A percentile compares a stretch with the other conserved stretches of the same genome.
These are phyloP conservation scores for Trichechus manatus DNA, from an alignment of 2,113 vertebrate species.

Conservation along the genomic window DNA sequence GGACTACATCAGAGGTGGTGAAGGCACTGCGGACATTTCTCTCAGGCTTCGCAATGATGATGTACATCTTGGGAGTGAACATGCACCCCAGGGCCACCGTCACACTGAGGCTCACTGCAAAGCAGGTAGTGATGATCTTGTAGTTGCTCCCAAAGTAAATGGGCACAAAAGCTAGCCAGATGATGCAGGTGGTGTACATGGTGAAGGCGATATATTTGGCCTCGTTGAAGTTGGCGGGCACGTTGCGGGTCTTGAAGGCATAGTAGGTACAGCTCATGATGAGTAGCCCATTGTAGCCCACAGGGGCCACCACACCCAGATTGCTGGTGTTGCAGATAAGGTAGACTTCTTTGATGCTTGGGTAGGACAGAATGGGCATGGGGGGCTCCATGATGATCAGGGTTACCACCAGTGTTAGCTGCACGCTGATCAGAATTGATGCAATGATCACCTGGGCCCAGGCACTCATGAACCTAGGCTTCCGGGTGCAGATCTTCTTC, in stretches of 20 bases:
- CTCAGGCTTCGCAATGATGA: constrained; percentile 99
- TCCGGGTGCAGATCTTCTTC: constrained; percentile 99
- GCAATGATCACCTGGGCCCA: constrained; percentile 98
- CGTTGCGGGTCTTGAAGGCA: constrained; percentile 99
- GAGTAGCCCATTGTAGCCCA: constrained; percentile 98
- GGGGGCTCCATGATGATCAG: constrained; percentile 98
- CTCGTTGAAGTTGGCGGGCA: constrained; percentile 99
- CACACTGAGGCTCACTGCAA: constrained; percentile 98
- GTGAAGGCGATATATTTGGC: constrained; percentile 99
- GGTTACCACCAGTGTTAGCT: constrained; percentile 95
- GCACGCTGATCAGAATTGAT: constrained; percentile 95
- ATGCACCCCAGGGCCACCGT: constrained; percentile 99
- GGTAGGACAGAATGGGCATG: constrained; percentile 96
- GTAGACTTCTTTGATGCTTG: constrained; percentile 97
- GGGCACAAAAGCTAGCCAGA: constrained; percentile 99
- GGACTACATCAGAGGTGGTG: constrained; percentile 98
- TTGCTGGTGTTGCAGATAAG: constrained; percentile 99
- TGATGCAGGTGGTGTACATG: constrained; percentile 99
- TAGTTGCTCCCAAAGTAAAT: constrained; percentile 99
- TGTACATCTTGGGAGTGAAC: constrained; percentile 99
- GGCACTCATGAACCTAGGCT: constrained; percentile 98
- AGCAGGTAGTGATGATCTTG: constrained; percentile 99
- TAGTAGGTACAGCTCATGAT: constrained; percentile 99
- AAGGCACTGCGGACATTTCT: constrained; percentile 99
- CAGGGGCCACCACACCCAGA: constrained; percentile 95